Base-by-base conservation (phyloP, 35 echinoderm and acorn worm genomes). In the Ophiothrix spiculata region DNA sequence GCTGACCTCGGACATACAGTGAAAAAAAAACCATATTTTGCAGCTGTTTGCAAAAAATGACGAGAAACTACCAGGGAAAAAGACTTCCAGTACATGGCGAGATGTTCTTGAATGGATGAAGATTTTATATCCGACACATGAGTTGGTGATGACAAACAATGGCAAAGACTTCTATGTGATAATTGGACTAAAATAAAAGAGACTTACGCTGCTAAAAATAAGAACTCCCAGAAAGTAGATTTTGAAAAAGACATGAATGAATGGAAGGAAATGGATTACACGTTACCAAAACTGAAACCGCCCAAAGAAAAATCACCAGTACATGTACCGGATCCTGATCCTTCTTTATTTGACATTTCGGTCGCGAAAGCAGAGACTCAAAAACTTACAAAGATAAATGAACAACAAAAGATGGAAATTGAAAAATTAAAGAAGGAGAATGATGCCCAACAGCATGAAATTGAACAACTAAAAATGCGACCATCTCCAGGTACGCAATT, bases 281-380 rank as follows among this genome's bases (percentile, higher is more conserved):
- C 1, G 4, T 39, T 80, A 38, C 78, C 78, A 80, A 39, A 21
- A 17, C 35, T 38, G n/a, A 1, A 39, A 80, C 78, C 78, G 40
- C 78, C 78, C 40, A 49, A 49, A 49, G 42, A 49, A 19, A 49
- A 49, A 19, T n/a, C n/a, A n/a, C 42, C 42, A 10, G 42, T 49
- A 6, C 42, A 6, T 8, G 8, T 39, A 17, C 19, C 0, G 40
- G n/a, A 21, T 29, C 79, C 79, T 10, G n/a, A n/a, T n/a, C 79
- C 29, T 16, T 41, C 79, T 64, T 36, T 82, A 34, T 84, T 84
- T 84, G 82, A 84, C 1, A 36, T 84, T 12, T 69, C 17, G 6
- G 82, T 69, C 35, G 45, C 39, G 1, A 74, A 84, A 84, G 82
- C 82, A 35, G 82, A 84, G 45, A 84, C 36, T 41, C 34, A 84